Evolutionary conservation across 1,140 invertebrate species (phyloP), one percentile per base, ranked within the genome.

Genomic region (Drosophila suzukii): DNA sequence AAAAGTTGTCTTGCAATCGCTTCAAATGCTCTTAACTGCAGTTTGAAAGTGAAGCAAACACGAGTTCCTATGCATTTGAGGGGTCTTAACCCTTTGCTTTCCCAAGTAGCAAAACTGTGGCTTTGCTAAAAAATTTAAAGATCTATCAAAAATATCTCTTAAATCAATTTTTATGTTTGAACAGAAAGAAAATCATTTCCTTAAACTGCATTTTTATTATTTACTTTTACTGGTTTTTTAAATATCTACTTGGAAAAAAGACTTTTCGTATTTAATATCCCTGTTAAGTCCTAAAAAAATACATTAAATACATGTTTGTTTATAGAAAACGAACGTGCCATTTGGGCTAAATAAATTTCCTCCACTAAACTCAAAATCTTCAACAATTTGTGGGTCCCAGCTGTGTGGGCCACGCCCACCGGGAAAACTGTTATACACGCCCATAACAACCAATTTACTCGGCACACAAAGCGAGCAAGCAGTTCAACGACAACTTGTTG

Each of bases 401-500:
- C 59, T 63, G 63, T 27, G 17, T 2, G 59, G 13, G 13, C 20
- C 59, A 66, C 65, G 38, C 60, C 65, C 47, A 41, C 47, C 1
- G 3, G 1, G 7, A 4, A n/a, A 68, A 68, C 46, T 51, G 59
- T 65, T 63, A 68, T 68, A 68, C 11, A 36, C 30, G 30, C 47
- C 38, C 44, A 20, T 27, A 10, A 36, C 32, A 59, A 32, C 12
- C 27, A 11, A 32, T 32, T 11, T 32, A 30, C 44, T 46, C 4
- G 20, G 44, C 17, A 30, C 13, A 49, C 27, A 50, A 50, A 49
- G 17, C 41, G n/a, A 0, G 3, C 8, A 44, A 44, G 57, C 57
- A 59, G 57, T 49, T 12, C 30, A n/a, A 5, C 12, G 36, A 24
- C 65, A 41, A 67, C 36, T 65, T 67, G 65, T 67, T 67, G 65